Base-by-base conservation (phyloP, 2,113 vertebrate genomes). In the Herpetotheres cachinnans region DNA sequence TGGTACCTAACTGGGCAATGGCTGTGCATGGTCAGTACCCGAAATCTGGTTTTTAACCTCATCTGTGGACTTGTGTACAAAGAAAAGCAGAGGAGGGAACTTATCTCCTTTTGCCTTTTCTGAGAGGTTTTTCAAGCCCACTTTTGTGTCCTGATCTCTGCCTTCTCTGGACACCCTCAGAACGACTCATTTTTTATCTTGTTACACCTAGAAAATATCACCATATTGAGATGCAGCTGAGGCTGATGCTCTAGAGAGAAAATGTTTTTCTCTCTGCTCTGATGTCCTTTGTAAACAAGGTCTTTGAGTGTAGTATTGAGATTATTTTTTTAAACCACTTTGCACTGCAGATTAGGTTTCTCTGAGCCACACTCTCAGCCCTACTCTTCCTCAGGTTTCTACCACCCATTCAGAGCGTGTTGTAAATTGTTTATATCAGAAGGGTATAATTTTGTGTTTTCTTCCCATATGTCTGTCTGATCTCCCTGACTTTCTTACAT, bases 1-100 rank as follows among this genome's bases (percentile, higher is more conserved):
- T 8, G 5, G 9, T 13, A 19, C 2, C 0, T 4, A 7, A 11
- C 25, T 7, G 40, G n/a, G n/a, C 10, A 70, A 29, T 2, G 19
- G 2, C 2, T 46, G 26, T 13, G 19, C 26, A 19, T 1, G 2
- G 34, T 12, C 62, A 58, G 26, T 7, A 16, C 42, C 27, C 7
- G 13, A 47, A 74, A 50, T 12, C 9, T 9, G 47, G 20, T 16
- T n/a, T 86, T 42, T 26, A 32, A 5, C 32, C 8, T 54, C 29
- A 8, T 11, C 52, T 29, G 4, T 22, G 18, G 36, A 14, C 6
- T 70, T 61, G 11, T 25, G 2, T 5, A 19, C 1, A 24, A 46
- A 56, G 13, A 78, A 72, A 89, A 66, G 2, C 21, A 50, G 22
- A 55, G 11, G 13, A 55, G 71, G 16, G 16, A 42, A 25, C 5